These are phyloP conservation scores for Papilio dardanus DNA, from an alignment of 1,140 invertebrate species.

Conservation along the genomic window DNA sequence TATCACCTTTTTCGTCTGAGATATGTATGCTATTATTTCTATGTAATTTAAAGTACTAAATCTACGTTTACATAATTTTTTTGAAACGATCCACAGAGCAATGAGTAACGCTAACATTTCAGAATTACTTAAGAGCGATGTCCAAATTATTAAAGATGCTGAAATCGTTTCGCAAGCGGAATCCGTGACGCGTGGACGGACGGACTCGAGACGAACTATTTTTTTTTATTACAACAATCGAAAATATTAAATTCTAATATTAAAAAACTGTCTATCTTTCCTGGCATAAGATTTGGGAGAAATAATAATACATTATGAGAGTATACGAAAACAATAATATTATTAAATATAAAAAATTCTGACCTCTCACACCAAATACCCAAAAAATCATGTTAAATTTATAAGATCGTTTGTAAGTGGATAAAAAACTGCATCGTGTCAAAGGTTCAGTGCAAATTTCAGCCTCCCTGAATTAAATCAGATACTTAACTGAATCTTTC, in stretches of 20 bases:
- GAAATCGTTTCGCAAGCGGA: conserved; percentile 25
- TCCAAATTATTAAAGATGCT: conserved; percentile 28
- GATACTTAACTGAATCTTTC: background rate
- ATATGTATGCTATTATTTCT: background rate
- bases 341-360: too few relatives aligned
- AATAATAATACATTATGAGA: too few relatives aligned
- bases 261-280: background rate
- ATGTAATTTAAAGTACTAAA: background rate
- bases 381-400: too few relatives aligned
- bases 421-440: too few relatives aligned
- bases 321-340: too few relatives aligned
- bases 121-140: conserved; percentile 13
- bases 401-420: too few relatives aligned
- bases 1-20: background rate
- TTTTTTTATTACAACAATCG: background rate
- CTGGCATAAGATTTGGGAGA: too few relatives aligned
- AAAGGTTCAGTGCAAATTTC: too few relatives aligned
- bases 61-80: conserved; percentile 13
- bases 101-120: conserved; percentile 21
- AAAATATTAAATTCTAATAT: conserved; percentile 1
- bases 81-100: background rate
- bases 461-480: background rate
- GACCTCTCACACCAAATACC: too few relatives aligned
- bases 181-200: conserved; percentile 14
- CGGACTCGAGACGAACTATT: background rate